Evolutionary conservation across 2,888 invertebrate species (phyloP).

Genomic region (Macroteleia sp.): DNA sequence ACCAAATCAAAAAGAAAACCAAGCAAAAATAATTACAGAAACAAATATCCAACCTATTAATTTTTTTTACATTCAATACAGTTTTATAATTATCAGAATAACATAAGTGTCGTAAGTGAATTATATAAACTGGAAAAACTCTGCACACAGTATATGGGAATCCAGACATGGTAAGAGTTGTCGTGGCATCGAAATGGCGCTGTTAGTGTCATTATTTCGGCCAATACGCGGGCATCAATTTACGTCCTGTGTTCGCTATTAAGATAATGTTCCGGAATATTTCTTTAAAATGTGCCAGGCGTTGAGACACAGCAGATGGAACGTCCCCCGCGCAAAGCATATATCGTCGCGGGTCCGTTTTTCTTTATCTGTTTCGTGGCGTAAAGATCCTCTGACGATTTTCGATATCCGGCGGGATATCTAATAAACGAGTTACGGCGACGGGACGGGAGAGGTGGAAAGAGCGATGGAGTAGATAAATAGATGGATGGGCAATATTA

Average conservation of each 20-base stretch:
- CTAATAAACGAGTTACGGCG: conserved; percentile 64
- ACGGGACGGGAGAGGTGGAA: conserved; percentile 65
- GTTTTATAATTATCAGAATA: too few species aligned
- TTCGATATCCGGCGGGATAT: conserved; percentile 66
- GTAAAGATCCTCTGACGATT: conserved; percentile 59
- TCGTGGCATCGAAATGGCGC: background rate
- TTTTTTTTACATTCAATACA: too few species aligned
- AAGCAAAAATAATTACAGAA: too few species aligned
- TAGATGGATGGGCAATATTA: conserved; percentile 85
- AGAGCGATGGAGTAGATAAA: conserved; percentile 83
- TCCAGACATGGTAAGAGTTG: too few species aligned
- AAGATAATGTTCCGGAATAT: conserved; percentile 49
- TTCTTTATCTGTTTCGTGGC: conserved; percentile 54
- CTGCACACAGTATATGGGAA: too few species aligned
- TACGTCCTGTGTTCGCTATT: conserved; percentile 20
- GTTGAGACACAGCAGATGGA: conserved; percentile 22
- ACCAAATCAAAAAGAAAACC: too few species aligned
- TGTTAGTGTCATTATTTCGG: conserved; percentile 15
- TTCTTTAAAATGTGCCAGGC: conserved; percentile 30
- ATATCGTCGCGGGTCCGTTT: conserved; percentile 32
- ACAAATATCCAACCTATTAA: too few species aligned
- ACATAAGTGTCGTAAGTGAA: too few species aligned
- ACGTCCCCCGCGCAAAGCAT: conserved; percentile 53
- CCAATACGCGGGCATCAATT: conserved; percentile 29
- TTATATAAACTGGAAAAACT: too few species aligned